Percentiles rank a stretch among this genome's conserved stretches.
phyloP scores from a whole-genome alignment of 2,888 invertebrate species.

The Agrochola circellaris region DNA sequence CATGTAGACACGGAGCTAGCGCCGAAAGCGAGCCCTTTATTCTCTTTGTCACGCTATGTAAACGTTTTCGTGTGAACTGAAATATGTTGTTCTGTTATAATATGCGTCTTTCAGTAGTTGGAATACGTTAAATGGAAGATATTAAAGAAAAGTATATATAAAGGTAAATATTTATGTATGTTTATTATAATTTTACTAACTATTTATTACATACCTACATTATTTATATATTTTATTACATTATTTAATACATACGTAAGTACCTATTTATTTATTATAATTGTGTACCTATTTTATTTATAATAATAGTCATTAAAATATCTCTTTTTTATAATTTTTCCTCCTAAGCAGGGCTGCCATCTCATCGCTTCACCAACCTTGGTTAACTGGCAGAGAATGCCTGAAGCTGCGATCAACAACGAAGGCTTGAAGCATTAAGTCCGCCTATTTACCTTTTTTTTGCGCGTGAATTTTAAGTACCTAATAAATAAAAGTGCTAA shows the following conservation, averaged over 20 bases:
- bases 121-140: not conserved
- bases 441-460: not conserved
- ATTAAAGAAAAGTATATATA: not conserved
- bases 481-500: not conserved
- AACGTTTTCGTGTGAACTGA: constrained; percentile 36
- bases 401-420: no score
- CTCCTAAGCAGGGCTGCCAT: not conserved
- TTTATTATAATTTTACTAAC: no score
- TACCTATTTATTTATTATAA: not conserved
- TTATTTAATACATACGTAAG: no score
- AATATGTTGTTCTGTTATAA: constrained; percentile 9
- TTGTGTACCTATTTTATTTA: not conserved
- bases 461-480: not conserved
- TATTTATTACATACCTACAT: no score
- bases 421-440: not conserved
- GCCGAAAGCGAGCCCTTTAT: constrained; percentile 12
- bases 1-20: constrained; percentile 30
- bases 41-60: constrained; percentile 32
- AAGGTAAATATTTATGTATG: no score
- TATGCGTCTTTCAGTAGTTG: not conserved
- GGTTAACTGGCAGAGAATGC: not conserved
- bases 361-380: not conserved
- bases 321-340: not conserved
- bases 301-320: not conserved
- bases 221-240: no score